phyloP scores from a whole-genome alignment of 2,113 vertebrate genomes.

The Sakesphorus luctuosus region DNA sequence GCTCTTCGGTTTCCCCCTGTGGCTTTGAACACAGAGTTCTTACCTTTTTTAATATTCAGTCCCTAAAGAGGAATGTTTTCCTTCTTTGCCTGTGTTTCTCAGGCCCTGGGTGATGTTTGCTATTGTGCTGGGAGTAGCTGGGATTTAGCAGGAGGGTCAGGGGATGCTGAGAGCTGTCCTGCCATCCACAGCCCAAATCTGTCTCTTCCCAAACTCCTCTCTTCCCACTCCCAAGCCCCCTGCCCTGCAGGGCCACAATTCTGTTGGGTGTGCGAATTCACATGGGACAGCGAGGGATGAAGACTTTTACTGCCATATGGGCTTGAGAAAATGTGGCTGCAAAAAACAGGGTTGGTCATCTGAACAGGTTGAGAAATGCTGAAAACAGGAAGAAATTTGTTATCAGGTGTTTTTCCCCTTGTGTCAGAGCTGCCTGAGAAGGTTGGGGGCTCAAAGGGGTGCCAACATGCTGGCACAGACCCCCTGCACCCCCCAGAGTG shows the following conservation, averaged over 20 bases:
- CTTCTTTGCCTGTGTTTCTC: not conserved
- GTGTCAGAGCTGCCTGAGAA: not conserved
- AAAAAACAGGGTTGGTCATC: not conserved
- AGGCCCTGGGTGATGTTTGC: not conserved
- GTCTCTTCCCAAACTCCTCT: not conserved
- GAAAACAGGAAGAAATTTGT: not conserved
- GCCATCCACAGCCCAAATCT: not conserved
- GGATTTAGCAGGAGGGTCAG: not conserved
- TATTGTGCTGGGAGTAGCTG: not conserved
- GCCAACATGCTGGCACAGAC: not conserved
- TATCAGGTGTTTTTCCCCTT: not conserved
- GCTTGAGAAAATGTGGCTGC: not conserved
- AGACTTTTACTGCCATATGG: not conserved
- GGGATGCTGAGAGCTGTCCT: fast-evolving
- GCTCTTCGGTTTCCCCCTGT: not conserved
- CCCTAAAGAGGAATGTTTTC: not conserved
- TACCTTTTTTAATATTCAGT: not conserved
- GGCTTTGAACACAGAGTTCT: not conserved
- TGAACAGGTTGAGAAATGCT: not conserved
- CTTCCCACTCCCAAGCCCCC: not conserved
- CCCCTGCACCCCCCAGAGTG: not conserved
- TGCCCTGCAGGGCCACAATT: not conserved
- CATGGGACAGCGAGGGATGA: fast-evolving
- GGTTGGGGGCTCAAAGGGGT: not conserved
- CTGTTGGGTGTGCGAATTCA: not conserved